Percentiles rank a stretch among this genome's conserved stretches.
phyloP scores from a whole-genome alignment of 1,140 invertebrate species.

The Dendrolimus punctatus region DNA sequence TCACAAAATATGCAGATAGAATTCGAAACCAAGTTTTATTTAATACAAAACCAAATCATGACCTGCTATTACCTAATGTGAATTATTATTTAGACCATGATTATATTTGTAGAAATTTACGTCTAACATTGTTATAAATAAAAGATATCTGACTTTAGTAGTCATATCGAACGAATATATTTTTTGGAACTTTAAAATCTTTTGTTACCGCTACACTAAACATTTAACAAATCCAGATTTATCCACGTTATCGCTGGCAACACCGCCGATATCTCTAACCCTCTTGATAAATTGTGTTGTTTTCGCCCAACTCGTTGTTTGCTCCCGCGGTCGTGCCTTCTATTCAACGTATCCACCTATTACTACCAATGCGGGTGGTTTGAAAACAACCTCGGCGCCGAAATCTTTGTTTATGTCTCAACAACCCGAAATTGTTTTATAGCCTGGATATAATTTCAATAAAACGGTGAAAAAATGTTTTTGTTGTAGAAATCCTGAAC shows the following conservation, averaged over 20 bases:
- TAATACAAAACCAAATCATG: no score
- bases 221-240: no score
- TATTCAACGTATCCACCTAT: slow-evolving; percentile 30
- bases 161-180: no score
- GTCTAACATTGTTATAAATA: no score
- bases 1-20: no score
- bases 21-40: no score
- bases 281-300: slow-evolving; percentile 66
- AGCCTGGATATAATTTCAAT: slow-evolving; percentile 14
- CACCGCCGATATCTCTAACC: slow-evolving; percentile 37
- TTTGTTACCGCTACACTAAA: no score
- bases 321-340: slow-evolving; percentile 30
- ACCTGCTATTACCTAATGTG: no score
- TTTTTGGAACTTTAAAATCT: no score
- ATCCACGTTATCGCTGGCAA: background rate
- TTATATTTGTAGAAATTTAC: no score
- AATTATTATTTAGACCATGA: no score
- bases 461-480: slow-evolving; percentile 1
- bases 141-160: no score
- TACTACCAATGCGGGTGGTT: slow-evolving; percentile 21
- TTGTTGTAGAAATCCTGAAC: background rate
- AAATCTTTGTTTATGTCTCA: slow-evolving; percentile 33
- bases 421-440: slow-evolving; percentile 15
- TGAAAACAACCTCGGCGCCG: slow-evolving; percentile 33
- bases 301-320: slow-evolving; percentile 59